Percentiles rank a stretch among this genome's conserved stretches.
These are phyloP conservation scores for Myoxocephalus aenaeus DNA, from an alignment of 2,797 vertebrate species.

Conservation along the genomic window DNA sequence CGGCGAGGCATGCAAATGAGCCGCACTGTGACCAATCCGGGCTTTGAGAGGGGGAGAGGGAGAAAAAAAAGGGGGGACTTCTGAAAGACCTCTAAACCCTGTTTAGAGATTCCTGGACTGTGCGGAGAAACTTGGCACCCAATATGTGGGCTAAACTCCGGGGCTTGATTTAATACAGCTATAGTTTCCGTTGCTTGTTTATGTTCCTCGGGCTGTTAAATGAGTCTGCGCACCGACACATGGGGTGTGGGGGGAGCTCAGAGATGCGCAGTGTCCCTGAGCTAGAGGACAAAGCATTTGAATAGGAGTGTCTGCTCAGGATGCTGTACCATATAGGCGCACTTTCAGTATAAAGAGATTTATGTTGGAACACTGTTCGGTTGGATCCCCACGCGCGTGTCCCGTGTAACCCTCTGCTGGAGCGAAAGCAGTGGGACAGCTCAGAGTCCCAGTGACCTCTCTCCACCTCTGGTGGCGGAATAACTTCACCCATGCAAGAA, in stretches of 20 bases:
- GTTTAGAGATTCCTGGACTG: slow-evolving; percentile 84
- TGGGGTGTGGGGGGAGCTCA: slow-evolving; percentile 17
- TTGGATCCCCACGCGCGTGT: slow-evolving; percentile 53
- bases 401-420: slow-evolving; percentile 23
- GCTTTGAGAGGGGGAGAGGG: slow-evolving; percentile 65
- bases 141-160: slow-evolving; percentile 73
- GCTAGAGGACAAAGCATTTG: slow-evolving; percentile 83
- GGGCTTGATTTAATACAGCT: slow-evolving; percentile 77
- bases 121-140: slow-evolving; percentile 79
- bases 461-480: slow-evolving; percentile 33
- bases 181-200: slow-evolving; percentile 78
- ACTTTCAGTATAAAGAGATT: slow-evolving; percentile 58
- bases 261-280: slow-evolving; percentile 84
- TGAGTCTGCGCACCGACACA: slow-evolving; percentile 70
- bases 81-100: slow-evolving; percentile 83
- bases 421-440: slow-evolving; percentile 11
- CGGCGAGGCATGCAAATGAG: slow-evolving; percentile 92
- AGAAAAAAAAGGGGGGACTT: slow-evolving; percentile 56
- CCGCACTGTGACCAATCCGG: slow-evolving; percentile 81
- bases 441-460: slow-evolving; percentile 57
- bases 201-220: slow-evolving; percentile 70
- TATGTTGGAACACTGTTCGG: slow-evolving; percentile 49
- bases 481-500: slow-evolving; percentile 24
- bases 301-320: slow-evolving; percentile 67
- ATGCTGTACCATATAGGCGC: slow-evolving; percentile 45